These are phyloP conservation scores for Pseudococcus viburni DNA, from an alignment of 2,888 invertebrate species.

Conservation along the genomic window DNA sequence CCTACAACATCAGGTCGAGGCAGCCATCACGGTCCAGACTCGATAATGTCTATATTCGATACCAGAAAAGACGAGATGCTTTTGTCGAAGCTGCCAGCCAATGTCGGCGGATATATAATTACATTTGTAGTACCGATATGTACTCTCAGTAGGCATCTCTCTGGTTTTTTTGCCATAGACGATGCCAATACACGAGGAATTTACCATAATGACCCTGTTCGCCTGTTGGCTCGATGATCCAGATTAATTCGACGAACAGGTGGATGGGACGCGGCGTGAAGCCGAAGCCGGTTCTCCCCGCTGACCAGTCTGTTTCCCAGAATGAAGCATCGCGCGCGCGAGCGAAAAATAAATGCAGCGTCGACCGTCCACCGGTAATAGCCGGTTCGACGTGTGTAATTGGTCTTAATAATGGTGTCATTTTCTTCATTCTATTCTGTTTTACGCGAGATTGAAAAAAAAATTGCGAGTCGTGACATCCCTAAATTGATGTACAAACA, in stretches of 20 bases:
- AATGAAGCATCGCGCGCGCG: neutral
- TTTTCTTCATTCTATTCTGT: neutral
- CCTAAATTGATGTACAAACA: neutral
- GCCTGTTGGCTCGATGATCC: neutral
- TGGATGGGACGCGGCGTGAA: neutral
- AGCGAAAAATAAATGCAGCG: neutral
- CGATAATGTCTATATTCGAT: conserved; percentile 22
- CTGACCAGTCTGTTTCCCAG: neutral
- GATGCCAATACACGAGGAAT: conserved; percentile 14
- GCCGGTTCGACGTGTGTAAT: conserved; percentile 21
- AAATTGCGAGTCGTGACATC: neutral
- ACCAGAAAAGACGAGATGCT: neutral
- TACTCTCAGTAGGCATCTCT: neutral
- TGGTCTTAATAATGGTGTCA: conserved; percentile 4
- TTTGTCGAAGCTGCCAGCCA: neutral
- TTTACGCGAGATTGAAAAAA: conserved; percentile 15
- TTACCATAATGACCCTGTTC: conserved; percentile 22
- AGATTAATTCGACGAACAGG: conserved; percentile 28
- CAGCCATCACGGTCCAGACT: neutral
- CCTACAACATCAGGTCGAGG: neutral
- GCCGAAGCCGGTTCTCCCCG: conserved; percentile 15
- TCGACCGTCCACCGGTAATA: neutral
- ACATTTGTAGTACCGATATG: neutral
- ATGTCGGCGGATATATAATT: neutral
- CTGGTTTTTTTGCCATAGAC: neutral